These are phyloP conservation scores for Cardiocondyla obscurior DNA, from an alignment of 1,140 invertebrate genomes.

Conservation along the genomic window DNA sequence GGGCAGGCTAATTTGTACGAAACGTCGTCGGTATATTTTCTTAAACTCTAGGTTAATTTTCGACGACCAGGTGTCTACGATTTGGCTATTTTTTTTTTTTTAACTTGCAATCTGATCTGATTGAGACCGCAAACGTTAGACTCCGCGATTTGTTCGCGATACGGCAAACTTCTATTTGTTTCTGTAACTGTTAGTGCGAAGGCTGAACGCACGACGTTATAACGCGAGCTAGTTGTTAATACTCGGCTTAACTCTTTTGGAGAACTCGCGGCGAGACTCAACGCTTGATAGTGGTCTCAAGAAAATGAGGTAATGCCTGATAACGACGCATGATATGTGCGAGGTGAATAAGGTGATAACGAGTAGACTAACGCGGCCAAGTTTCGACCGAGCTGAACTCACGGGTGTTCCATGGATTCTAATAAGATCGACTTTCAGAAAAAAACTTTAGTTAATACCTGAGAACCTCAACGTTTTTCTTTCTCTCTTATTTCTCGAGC, in stretches of 20 bases:
- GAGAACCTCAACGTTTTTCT: background rate
- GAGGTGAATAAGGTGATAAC: conserved; percentile 11
- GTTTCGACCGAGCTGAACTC: background rate
- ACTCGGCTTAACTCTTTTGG: background rate
- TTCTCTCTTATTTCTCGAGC: background rate
- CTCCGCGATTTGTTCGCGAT: background rate
- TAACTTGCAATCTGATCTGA: background rate
- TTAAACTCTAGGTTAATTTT: background rate
- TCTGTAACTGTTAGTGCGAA: background rate
- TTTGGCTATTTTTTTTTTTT: background rate
- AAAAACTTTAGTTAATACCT: background rate
- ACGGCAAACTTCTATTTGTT: too few relatives aligned
- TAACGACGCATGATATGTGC: conserved; percentile 35
- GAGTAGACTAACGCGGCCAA: background rate
- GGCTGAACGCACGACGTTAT: background rate
- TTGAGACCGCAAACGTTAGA: background rate
- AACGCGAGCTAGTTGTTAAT: background rate
- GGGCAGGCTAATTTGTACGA: background rate
- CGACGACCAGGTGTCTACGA: background rate
- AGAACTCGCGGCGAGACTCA: background rate
- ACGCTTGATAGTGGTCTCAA: conserved; percentile 8
- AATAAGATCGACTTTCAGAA: background rate
- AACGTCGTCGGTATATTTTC: background rate
- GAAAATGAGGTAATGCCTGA: conserved; percentile 42
- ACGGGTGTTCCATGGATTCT: background rate